Evolutionary conservation across 2,113 vertebrate species (phyloP).

Genomic region (Psephotus haematonotus): DNA sequence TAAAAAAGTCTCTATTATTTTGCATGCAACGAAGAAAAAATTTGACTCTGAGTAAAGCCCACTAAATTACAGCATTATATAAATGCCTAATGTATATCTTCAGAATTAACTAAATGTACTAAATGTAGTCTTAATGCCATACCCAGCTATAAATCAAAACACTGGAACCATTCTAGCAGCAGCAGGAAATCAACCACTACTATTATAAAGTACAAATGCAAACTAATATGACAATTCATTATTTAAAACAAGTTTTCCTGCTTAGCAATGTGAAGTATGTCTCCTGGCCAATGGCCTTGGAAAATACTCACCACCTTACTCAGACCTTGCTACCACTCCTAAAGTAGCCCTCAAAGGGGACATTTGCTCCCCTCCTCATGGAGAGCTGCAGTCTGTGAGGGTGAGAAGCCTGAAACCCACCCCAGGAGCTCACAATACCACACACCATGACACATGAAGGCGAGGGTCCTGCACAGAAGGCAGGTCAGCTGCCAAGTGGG

Average conservation of each 20-base stretch:
- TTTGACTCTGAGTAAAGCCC: neutral
- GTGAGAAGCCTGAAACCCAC: neutral
- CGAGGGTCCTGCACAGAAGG: neutral
- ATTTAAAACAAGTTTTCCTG: neutral
- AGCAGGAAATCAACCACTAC: neutral
- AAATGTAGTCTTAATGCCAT: neutral
- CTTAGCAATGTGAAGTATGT: neutral
- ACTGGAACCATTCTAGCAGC: neutral
- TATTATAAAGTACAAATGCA: neutral
- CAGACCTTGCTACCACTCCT: neutral
- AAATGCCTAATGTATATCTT: neutral
- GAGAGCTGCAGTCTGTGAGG: neutral
- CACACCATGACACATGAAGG: neutral
- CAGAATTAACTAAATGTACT: neutral
- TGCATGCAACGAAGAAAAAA: neutral
- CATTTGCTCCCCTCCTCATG: neutral
- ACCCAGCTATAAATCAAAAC: neutral
- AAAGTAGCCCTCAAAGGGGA: neutral
- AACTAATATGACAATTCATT: neutral
- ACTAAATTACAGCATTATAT: neutral
- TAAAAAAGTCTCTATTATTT: neutral
- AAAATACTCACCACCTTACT: neutral
- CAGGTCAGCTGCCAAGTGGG: neutral
- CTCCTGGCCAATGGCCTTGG: neutral
- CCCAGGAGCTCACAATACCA: neutral